Evolutionary conservation across 2,113 vertebrate genomes (phyloP), one percentile per base, ranked within the genome.

Genomic region (Phainopepla nitens): DNA sequence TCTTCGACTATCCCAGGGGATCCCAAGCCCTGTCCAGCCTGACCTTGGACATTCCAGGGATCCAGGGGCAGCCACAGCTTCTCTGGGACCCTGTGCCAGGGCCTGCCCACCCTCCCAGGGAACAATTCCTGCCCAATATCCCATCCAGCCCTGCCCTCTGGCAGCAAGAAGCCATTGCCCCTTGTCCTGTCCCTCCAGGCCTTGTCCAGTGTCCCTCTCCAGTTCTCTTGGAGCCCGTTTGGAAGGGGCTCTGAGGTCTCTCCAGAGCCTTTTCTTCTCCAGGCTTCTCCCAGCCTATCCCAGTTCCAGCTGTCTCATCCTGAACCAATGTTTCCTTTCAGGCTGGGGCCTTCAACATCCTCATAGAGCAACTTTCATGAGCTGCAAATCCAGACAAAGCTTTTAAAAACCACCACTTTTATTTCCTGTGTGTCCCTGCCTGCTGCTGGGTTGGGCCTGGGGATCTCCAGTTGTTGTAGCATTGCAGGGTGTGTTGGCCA

Each of bases 11-110:
- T 13, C 21, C 13, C 39, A 31, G 33, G 6, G 0, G 1, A 3
- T 0, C 68, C n/a, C 39, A 4, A 60, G 4, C 7, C 4, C 44
- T 0, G 0, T 39, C 68, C 44, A 60, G 0, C 28, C 60, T 39
- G 39, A 16, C 33, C 21, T 47, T 22, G 62, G 47, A 0, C 29
- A 54, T 7, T 68, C 19, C 77, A 75, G 53, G 28, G 28, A 66
- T 75, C 58, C 81, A 62, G 87, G 60, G 20, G 24, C 60, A 66
- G 77, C 69, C 87, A 7, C 70, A 89, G 61, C 45, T 68, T 1
- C 78, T 68, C 61, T 66, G 53, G 33, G 23, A 58, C 9, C 42
- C 36, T 82, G 77, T 29, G 39, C 69, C 77, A 75, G 45, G 15
- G 19, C 15, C 44, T 66, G 0, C 0, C 15, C 53, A 29, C 19